Evolutionary conservation across 2,113 vertebrate genomes (phyloP).

Genomic region (Antigone vipio): DNA sequence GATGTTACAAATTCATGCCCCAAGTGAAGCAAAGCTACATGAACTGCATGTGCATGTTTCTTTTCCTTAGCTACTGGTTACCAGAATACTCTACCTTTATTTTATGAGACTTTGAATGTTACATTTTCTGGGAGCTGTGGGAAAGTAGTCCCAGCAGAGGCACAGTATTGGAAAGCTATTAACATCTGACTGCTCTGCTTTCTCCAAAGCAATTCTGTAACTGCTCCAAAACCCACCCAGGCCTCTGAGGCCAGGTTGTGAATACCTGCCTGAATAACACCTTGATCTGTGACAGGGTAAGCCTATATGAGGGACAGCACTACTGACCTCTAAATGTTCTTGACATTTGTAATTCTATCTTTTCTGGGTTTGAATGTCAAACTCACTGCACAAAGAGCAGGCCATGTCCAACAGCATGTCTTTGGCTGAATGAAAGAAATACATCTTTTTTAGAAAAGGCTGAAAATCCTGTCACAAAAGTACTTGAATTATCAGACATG

Average conservation of each 20-base stretch:
- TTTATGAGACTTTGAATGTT: background rate
- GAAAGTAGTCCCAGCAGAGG: background rate
- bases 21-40: background rate
- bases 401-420: background rate
- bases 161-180: background rate
- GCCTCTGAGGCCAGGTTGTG: background rate
- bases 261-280: background rate
- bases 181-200: background rate
- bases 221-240: background rate
- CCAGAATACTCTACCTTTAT: background rate
- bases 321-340: background rate
- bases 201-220: background rate
- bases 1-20: background rate
- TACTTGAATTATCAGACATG: background rate
- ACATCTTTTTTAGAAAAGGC: background rate
- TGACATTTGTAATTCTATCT: background rate
- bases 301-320: background rate
- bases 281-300: background rate
- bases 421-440: background rate
- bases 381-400: background rate
- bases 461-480: background rate
- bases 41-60: background rate
- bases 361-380: background rate
- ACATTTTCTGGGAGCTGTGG: background rate
- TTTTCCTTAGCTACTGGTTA: background rate